These are phyloP conservation scores for Mimas tiliae DNA, from an alignment of 2,888 invertebrate species.

Conservation along the genomic window DNA sequence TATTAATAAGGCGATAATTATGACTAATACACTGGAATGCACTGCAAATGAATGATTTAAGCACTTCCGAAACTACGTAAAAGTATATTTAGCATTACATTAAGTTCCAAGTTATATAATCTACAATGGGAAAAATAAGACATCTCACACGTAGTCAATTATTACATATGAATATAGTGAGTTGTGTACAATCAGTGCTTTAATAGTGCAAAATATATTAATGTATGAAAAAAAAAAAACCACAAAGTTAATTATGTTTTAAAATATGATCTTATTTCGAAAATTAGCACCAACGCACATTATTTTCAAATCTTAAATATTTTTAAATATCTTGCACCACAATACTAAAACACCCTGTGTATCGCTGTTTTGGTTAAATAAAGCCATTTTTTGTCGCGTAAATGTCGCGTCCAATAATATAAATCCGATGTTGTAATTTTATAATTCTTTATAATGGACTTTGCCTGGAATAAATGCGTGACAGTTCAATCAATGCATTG, in stretches of 20 bases:
- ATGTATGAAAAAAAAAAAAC: background rate
- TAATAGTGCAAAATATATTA: background rate
- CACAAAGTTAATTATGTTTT: no score
- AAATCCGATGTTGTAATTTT: background rate
- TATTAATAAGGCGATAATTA: background rate
- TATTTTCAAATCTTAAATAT: no score
- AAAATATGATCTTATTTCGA: no score
- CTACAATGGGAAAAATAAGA: background rate
- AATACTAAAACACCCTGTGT: background rate
- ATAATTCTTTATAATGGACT: no score
- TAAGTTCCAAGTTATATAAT: background rate
- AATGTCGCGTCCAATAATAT: background rate
- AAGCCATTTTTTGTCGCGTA: background rate
- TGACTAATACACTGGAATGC: background rate
- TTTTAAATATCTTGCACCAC: background rate
- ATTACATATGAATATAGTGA: background rate
- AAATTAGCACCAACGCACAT: no score
- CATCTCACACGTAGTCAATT: background rate
- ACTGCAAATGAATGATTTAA: background rate
- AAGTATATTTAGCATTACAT: background rate
- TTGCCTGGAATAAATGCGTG: no score
- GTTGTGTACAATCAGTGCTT: no score
- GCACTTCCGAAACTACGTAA: background rate
- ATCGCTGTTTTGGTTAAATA: background rate
- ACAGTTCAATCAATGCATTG: no score